phyloP scores from a whole-genome alignment of 2,797 vertebrate genomes.

The Crocodylus rhombifer region DNA sequence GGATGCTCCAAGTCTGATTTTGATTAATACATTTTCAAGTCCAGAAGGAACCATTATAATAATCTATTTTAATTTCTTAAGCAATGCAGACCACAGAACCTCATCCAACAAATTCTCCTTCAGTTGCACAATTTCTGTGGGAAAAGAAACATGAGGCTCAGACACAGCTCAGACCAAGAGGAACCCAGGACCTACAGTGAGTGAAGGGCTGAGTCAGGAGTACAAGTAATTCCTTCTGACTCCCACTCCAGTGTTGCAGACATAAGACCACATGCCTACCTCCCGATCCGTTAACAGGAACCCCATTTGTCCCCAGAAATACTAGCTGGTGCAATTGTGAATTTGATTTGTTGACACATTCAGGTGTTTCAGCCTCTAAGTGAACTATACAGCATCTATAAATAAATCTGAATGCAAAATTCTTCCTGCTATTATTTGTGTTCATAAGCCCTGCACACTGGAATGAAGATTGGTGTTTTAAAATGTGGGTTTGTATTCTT shows the following conservation, averaged over 20 bases:
- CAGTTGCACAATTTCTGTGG: too few relatives aligned
- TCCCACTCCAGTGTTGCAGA: background rate
- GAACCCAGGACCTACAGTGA: too few relatives aligned
- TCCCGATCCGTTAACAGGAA: too few relatives aligned
- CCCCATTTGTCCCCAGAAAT: too few relatives aligned
- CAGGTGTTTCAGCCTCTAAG: background rate
- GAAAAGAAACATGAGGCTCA: too few relatives aligned
- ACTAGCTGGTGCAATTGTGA: too few relatives aligned
- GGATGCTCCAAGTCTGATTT: background rate
- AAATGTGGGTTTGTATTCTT: background rate
- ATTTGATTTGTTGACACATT: background rate
- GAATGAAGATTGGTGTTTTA: background rate
- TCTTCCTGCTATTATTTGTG: background rate
- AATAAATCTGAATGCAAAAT: background rate
- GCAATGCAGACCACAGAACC: background rate
- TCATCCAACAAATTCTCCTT: background rate
- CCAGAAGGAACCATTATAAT: background rate
- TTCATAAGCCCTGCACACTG: background rate
- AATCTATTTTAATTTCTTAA: background rate
- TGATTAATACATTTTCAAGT: background rate
- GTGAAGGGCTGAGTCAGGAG: background rate
- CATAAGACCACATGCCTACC: background rate
- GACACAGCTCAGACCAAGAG: too few relatives aligned
- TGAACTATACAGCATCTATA: background rate
- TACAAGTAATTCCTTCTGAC: too few relatives aligned